These are phyloP conservation scores for Petrophora chlorosata DNA, from an alignment of 2,888 invertebrate species.

Conservation along the genomic window DNA sequence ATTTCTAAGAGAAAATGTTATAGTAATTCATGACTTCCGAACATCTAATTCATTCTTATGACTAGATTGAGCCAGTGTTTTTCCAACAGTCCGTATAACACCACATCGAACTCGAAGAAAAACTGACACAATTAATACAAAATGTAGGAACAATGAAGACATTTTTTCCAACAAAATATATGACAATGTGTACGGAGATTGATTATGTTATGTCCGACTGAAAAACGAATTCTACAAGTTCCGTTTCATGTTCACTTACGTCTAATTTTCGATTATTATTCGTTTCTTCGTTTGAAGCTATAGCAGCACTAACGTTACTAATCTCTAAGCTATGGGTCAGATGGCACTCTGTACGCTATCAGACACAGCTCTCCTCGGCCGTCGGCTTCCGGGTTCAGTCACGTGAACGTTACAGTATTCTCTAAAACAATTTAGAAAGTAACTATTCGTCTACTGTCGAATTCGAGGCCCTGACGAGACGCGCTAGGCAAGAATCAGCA, in stretches of 20 bases:
- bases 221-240: constrained; percentile 27
- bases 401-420: constrained; percentile 21
- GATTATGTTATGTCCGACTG: constrained; percentile 23
- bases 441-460: constrained; percentile 27
- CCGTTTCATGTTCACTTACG: constrained; percentile 66
- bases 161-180: constrained; percentile 56
- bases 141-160: constrained; percentile 76
- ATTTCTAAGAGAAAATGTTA: constrained; percentile 65
- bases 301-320: constrained; percentile 67
- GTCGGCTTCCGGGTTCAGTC: constrained; percentile 31
- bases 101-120: constrained; percentile 66
- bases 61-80: constrained; percentile 83
- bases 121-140: constrained; percentile 78
- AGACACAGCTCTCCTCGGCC: constrained; percentile 59
- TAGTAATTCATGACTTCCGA: constrained; percentile 69
- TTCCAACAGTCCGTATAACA: constrained; percentile 59
- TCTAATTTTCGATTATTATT: constrained; percentile 78
- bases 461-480: constrained; percentile 23
- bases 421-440: constrained; percentile 29
- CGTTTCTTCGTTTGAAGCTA: constrained; percentile 77
- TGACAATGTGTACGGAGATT: constrained; percentile 25
- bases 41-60: constrained; percentile 81
- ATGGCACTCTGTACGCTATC: constrained; percentile 77
- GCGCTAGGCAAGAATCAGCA: constrained; percentile 40
- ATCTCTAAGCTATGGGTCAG: constrained; percentile 77